These are phyloP conservation scores for Crocodylus rhombifer DNA, from an alignment of 2,797 vertebrate genomes.

Conservation along the genomic window DNA sequence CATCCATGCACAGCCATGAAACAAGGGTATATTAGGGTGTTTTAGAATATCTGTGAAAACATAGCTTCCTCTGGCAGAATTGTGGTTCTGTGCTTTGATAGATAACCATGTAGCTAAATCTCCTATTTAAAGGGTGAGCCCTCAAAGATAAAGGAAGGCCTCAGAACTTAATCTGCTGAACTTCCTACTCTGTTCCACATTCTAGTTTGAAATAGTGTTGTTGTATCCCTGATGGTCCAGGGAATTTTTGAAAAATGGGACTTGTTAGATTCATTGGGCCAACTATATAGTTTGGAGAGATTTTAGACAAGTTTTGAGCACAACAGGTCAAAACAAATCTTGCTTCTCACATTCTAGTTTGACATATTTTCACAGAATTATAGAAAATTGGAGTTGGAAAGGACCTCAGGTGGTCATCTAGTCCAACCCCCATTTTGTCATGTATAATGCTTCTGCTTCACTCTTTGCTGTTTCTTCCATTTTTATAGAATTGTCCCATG, in stretches of 20 bases:
- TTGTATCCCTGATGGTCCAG: too few relatives aligned
- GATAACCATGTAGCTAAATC: background rate
- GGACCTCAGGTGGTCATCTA: too few relatives aligned
- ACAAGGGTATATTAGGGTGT: background rate
- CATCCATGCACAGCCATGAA: background rate
- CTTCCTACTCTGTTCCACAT: background rate
- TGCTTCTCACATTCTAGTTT: background rate
- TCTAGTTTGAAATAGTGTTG: background rate
- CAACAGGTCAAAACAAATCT: too few relatives aligned
- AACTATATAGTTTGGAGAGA: too few relatives aligned
- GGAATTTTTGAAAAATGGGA: too few relatives aligned
- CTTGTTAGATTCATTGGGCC: too few relatives aligned
- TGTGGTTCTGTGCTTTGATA: background rate
- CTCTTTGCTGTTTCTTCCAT: constrained; percentile 16
- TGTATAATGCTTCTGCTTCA: constrained; percentile 25
- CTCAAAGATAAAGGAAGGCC: constrained; percentile 21
- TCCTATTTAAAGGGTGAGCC: background rate
- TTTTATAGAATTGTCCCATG: constrained; percentile 33
- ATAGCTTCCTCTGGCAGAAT: background rate
- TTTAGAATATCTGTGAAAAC: background rate
- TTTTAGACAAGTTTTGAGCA: too few relatives aligned
- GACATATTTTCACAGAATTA: background rate
- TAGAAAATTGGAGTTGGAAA: too few relatives aligned
- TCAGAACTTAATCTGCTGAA: background rate
- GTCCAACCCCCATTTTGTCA: background rate